Base-by-base conservation (phyloP, 2,888 invertebrate species). In the Pimpla rufipes region DNA sequence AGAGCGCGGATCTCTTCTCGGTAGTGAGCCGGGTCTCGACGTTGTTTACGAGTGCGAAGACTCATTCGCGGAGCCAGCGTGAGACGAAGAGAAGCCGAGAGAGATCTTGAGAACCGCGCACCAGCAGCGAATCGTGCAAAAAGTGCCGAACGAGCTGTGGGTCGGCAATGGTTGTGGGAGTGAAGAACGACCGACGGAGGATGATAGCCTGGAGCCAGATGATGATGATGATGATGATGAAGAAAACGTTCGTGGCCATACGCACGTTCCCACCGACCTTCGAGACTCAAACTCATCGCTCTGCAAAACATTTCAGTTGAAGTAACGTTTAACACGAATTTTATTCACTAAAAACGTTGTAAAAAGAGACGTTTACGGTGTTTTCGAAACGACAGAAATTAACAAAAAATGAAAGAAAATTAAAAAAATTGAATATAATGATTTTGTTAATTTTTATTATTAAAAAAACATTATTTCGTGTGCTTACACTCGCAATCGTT, bases 201-300 rank as follows among this genome's bases (percentile, higher is more conserved):
- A 2, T 5, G 29, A 40, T 57, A 57, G 67, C 29, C 67, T 16
- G 47, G 47, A 47, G 42, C 67, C 37, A 18, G 37, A 40, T 40
- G 62, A 62, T 37, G 62, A 37, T 37, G 59, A 62, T 37, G 62
- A 62, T 47, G 67, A 67, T 57, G 57, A 57, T 57, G 57, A 57
- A 67, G 47, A 67, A 67, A 47, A 67, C 47, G 16, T 45, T 47
- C 67, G 16, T 47, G 5, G 71, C 57, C 23, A 71, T 57, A 37
- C 8, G 37, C 62, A 10, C 29, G 16, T 62, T 40, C 62, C 62
- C 62, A 37, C 35, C 16, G 37, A 73, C 91, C 93, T 93, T 92
- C 93, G 93, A 92, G 93, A 93, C 93, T 93, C 93, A 93, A 93
- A 93, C 0, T 55, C 55, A 2, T 21, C 23, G 29, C 23, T 10